A percentile compares a stretch with the other conserved stretches of the same genome.
Evolutionary conservation across 2,888 invertebrate species (phyloP).

Genomic region (Limnephilus auricula): DNA sequence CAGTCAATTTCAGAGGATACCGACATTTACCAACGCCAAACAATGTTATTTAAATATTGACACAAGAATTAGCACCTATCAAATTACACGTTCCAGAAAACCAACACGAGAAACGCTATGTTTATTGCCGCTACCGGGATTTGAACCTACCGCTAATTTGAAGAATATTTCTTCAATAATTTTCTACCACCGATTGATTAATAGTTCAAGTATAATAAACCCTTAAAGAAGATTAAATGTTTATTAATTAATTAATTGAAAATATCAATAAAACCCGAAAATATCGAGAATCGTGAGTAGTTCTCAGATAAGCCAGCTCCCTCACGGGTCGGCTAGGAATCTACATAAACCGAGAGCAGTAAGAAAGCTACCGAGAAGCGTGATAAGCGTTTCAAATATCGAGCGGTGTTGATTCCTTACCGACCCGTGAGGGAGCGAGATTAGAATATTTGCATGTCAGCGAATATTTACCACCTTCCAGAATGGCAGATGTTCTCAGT

Average conservation of each 20-base stretch:
- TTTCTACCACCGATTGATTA: neutral
- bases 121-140: neutral
- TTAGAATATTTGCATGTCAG: too few species aligned
- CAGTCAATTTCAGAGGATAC: neutral
- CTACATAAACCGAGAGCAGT: too few species aligned
- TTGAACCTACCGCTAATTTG: neutral
- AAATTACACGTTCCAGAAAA: neutral
- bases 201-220: too few species aligned
- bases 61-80: neutral
- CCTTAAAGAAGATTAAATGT: too few species aligned
- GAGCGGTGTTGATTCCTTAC: too few species aligned
- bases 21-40: neutral
- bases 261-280: neutral
- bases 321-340: too few species aligned
- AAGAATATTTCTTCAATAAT: neutral
- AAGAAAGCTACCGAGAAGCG: too few species aligned
- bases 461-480: too few species aligned
- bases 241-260: neutral
- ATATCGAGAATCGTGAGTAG: neutral
- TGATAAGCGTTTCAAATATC: too few species aligned
- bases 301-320: too few species aligned
- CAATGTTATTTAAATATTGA: neutral
- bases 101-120: neutral
- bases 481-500: too few species aligned
- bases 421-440: too few species aligned